Base-by-base conservation (phyloP, 2,113 vertebrate species). In the Microcebus lehilahytsara region DNA sequence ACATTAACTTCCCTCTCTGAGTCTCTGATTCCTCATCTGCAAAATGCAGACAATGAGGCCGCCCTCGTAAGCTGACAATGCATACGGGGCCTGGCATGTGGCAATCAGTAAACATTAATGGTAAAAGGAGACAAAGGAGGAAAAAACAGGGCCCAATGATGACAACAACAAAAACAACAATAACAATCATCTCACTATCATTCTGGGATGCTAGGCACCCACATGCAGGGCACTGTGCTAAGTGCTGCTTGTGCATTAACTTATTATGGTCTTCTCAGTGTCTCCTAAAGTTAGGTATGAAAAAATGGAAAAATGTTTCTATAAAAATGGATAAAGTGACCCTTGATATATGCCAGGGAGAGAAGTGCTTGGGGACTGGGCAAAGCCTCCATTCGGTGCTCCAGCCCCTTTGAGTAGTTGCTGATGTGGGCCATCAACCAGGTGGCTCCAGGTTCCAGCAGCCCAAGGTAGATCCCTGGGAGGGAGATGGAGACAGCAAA, bases 1-100 rank as follows among this genome's bases (percentile, higher is more conserved):
- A 97, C 96, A 93, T 88, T 62, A 78, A 89, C 91, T 92, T 88
- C 60, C 75, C 78, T 80, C 62, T 96, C 80, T 75, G 1, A 89
- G 88, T 53, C 72, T 58, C 91, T 88, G 86, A 69, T 95, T 89
- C 74, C 77, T 75, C 0, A 2, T 60, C 40, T 85, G 53, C 56
- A 72, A 49, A 34, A 12, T 20, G 40, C 17, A 60, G 46, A 56
- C 34, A 56, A 16, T 2, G 34, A 67, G 72, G 10, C 42, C 34
- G 42, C 60, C 46, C 27, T 51, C 85, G 27, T 25, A 40, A 40
- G 32, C 34, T 8, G 37, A 8, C 4, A 51, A 3, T 25, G 27
- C 20, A 77, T 85, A 40, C 88, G 94, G 56, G 4, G 13, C 78
- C 62, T 25, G 40, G 69, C 23, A 40, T 40, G 12, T 4, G 14